A percentile compares a stretch with the other conserved stretches of the same genome.
These are phyloP conservation scores for Python bivittatus DNA, from an alignment of 2,113 vertebrate species.

Conservation along the genomic window DNA sequence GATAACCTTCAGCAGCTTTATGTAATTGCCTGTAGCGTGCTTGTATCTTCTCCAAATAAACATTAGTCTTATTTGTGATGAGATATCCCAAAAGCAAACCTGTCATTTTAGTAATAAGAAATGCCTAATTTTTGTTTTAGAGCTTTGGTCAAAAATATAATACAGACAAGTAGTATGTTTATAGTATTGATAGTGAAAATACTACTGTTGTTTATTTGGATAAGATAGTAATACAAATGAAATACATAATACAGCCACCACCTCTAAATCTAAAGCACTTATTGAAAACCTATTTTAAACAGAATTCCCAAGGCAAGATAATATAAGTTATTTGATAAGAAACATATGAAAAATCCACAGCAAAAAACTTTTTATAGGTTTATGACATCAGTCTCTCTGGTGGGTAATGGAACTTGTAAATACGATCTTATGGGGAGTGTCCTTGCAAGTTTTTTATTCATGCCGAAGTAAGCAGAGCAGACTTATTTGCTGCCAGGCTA, in stretches of 20 bases:
- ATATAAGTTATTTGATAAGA: slow-evolving; percentile 71
- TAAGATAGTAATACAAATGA: slow-evolving; percentile 40
- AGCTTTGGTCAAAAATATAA: slow-evolving; percentile 3
- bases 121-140: background rate
- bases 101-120: background rate
- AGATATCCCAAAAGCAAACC: background rate
- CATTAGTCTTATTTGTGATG: background rate
- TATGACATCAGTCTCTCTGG: slow-evolving; percentile 76
- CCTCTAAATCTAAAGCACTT: slow-evolving; percentile 67
- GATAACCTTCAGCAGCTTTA: background rate
- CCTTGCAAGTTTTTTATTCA: slow-evolving; percentile 81
- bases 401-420: slow-evolving; percentile 79
- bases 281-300: slow-evolving; percentile 73
- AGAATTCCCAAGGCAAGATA: slow-evolving; percentile 70
- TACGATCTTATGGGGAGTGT: slow-evolving; percentile 71
- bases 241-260: slow-evolving; percentile 43
- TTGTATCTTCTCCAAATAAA: too few species aligned
- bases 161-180: slow-evolving; percentile 5
- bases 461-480: slow-evolving; percentile 88
- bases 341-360: slow-evolving; percentile 78
- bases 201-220: slow-evolving; percentile 32
- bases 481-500: slow-evolving; percentile 91
- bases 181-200: slow-evolving; percentile 11
- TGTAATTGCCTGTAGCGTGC: too few species aligned
- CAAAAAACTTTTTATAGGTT: slow-evolving; percentile 72